Base-by-base conservation (phyloP, 2,113 vertebrate genomes). In the Sander vitreus region DNA sequence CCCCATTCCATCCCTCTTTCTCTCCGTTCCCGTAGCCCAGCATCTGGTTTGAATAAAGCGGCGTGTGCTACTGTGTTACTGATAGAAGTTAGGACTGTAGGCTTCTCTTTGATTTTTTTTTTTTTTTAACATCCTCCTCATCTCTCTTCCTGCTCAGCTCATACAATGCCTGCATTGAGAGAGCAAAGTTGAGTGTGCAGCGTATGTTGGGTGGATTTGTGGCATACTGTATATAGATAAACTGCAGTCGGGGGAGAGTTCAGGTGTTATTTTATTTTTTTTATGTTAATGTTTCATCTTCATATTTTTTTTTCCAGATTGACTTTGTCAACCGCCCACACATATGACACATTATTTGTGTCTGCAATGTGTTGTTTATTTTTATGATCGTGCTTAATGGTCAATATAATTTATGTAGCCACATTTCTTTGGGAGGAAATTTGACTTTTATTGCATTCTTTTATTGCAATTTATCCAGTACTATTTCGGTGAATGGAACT, bases 1-100 rank as follows among this genome's bases (percentile, higher is more conserved):
- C 53, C 68, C 55, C 77, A 59, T 63, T 86, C 70, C 83, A 33
- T 82, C 81, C 64, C 73, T 66, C 67, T 72, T 80, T 89, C 79
- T 85, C 80, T 80, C 47, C 71, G 5, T 60, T 86, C 70, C 71
- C 58, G 60, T 36, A 73, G 78, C 66, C 53, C 77, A 30, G 87
- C 91, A 94, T 96, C 97, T 97, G 96, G 93, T 97, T 97, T 95
- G 95, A 95, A 96, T 97, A 93, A 87, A 87, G 90, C 79, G 87
- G 92, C 91, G 85, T 95, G 92, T 90, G 94, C 94, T 93, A 91
- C 94, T 94, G 91, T 94, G 95, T 95, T 87, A 65, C 91, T 89
- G 93, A 94, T 93, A 93, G 89, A 91, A 93, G 84, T 87, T 93
- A 83, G 88, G 72, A 86, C 90, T 94, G 77, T 67, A 84, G 86